Base-by-base conservation (phyloP, 30 jellyfish, hydroid and myxozoan species). In the Catostylus mosaicus region DNA sequence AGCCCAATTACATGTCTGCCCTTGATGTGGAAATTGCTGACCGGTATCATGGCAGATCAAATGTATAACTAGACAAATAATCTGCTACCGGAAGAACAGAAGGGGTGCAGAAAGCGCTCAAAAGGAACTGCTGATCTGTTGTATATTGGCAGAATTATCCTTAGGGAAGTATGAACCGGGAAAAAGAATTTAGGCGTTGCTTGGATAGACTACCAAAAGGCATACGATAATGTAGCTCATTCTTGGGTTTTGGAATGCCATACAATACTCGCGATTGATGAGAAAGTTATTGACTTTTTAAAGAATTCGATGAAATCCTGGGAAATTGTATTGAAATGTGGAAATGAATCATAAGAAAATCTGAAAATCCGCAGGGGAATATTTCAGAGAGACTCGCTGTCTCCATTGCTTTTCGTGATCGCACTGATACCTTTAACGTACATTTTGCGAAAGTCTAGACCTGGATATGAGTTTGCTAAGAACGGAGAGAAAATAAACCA, bases 171-270 rank as follows among this genome's bases (percentile, higher is more conserved):
- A 60, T 48, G 60, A 51, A 43, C 8, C 8, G 45, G 85, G 40
- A 20, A n/a, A 73, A 54, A 66, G 31, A 77, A 77, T 77, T 32
- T 77, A 12, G 33, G 88, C 20, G 37, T 52, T 56, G 74, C 86
- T 32, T 74, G 38, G 86, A 22, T 74, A 26, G 54, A 26, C 57
- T 64, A 64, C 31, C 24, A n/a, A 32, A 67, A 51, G 54, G 64
- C 36, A 38, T 57, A 24, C 38, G 87, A 52, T 30, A 30, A n/a
- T 32, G 87, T 54, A 1, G 78, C 78, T 22, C 32, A 52, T 31
- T 11, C 60, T 20, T 30, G 87, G 78, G 54, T 50, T 27, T 18
- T 8, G 11, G 71, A 27, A 66, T 75, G 78, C 63, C 20, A 51
- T 10, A 3, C 23, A 1, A 51, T 75, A 36, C 54, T 75, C 23